Percentiles rank a stretch among this genome's conserved stretches.
These are phyloP conservation scores for Craterocephalus amniculus DNA, from an alignment of 2,797 vertebrate genomes.

Conservation along the genomic window DNA sequence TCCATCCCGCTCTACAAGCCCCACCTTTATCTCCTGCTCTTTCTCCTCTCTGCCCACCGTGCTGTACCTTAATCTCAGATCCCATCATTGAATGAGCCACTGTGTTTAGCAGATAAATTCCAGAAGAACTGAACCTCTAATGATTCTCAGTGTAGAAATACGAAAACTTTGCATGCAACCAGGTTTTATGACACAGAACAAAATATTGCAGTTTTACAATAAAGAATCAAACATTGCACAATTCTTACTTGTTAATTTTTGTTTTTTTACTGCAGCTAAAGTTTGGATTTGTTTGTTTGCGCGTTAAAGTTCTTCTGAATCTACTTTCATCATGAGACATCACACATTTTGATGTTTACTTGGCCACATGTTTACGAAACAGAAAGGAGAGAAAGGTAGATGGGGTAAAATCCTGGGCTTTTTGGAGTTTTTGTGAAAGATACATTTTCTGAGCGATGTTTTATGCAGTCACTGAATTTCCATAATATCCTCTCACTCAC, in stretches of 20 bases:
- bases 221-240: not conserved
- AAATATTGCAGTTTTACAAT: not conserved
- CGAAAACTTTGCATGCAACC: not conserved
- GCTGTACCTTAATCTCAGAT: constrained; percentile 19
- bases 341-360: not conserved
- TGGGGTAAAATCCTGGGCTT: not conserved
- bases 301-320: not conserved
- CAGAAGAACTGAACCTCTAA: not conserved
- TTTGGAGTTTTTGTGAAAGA: not conserved
- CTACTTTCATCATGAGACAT: not conserved
- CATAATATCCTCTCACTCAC: not conserved
- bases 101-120: not conserved
- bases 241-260: not conserved
- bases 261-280: not conserved
- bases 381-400: not conserved
- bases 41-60: constrained; percentile 9
- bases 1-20: constrained; percentile 39
- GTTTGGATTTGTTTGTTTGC: not conserved
- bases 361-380: not conserved
- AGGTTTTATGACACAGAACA: not conserved
- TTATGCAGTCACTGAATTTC: not conserved
- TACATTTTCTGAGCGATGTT: not conserved
- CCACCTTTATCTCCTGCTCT: constrained; percentile 48
- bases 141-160: not conserved
- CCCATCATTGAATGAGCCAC: not conserved